These are phyloP conservation scores for Prunella fulvescens DNA, from an alignment of 2,113 vertebrate species.

Conservation along the genomic window DNA sequence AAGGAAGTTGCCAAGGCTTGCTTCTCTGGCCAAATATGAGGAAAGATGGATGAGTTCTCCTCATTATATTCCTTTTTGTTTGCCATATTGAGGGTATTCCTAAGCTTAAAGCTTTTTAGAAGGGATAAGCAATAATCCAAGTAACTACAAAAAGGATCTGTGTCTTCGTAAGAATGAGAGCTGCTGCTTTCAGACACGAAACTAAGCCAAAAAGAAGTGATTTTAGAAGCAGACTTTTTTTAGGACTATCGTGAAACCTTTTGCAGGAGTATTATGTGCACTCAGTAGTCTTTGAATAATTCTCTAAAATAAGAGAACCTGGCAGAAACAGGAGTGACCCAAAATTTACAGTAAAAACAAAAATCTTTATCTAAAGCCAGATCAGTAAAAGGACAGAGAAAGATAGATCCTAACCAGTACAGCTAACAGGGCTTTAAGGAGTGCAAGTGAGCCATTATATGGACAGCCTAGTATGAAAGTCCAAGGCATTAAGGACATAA, in stretches of 20 bases:
- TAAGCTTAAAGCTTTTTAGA: neutral
- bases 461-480: neutral
- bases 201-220: neutral
- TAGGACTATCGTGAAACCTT: neutral
- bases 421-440: neutral
- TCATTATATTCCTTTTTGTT: neutral
- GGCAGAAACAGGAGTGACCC: neutral
- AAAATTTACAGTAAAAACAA: neutral
- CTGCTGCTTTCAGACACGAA: neutral
- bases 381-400: neutral
- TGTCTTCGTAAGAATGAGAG: neutral
- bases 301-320: neutral
- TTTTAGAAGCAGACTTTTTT: neutral
- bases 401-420: neutral
- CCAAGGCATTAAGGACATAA: neutral
- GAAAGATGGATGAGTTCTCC: neutral
- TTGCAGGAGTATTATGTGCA: neutral
- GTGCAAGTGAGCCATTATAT: neutral
- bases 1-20: neutral
- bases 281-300: neutral
- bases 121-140: neutral
- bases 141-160: neutral
- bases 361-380: neutral
- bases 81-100: neutral
- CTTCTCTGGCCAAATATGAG: neutral